These are phyloP conservation scores for Takifugu flavidus DNA, from an alignment of 2,113 vertebrate genomes.

Conservation along the genomic window DNA sequence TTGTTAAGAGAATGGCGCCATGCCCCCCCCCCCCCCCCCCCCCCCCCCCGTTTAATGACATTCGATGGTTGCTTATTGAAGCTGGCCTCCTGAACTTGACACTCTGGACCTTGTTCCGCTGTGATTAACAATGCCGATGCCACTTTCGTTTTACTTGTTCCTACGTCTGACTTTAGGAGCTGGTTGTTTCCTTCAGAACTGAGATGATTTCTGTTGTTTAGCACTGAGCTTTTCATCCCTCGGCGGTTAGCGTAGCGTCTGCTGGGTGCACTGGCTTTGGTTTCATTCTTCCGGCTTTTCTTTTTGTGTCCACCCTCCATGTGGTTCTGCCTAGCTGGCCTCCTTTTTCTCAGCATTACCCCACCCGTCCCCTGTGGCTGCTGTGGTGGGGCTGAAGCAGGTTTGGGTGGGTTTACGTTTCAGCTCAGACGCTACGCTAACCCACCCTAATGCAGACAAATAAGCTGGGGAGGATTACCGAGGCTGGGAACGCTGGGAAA, in stretches of 20 bases:
- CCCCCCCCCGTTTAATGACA: conserved; percentile 6
- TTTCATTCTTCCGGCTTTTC: conserved; percentile 9
- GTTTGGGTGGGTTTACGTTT: conserved; percentile 51
- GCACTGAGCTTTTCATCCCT: conserved; percentile 1
- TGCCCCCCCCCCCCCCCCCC: conserved; percentile 3
- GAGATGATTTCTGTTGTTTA: background rate
- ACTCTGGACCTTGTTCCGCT: background rate
- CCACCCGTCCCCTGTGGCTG: conserved; percentile 42
- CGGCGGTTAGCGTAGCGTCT: conserved; percentile 11
- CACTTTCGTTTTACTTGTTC: background rate
- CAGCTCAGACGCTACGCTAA: conserved; percentile 28
- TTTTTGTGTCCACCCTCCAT: background rate
- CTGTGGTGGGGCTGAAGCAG: conserved; percentile 41
- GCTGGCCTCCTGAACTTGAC: background rate
- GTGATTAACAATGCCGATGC: no score
- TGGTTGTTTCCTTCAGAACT: background rate
- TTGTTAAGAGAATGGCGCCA: conserved; percentile 3
- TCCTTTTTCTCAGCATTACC: conserved; percentile 24
- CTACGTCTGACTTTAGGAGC: background rate
- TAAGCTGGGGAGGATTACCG: conserved; percentile 23
- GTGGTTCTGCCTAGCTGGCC: conserved; percentile 39
- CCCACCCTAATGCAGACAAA: conserved; percentile 23
- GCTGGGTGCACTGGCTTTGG: conserved; percentile 35
- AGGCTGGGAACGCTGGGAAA: conserved; percentile 21
- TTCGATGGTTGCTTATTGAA: conserved; percentile 3